Conservation (phyloP, 1,140 invertebrate species). For the Heliconius eleuchia region DNA sequence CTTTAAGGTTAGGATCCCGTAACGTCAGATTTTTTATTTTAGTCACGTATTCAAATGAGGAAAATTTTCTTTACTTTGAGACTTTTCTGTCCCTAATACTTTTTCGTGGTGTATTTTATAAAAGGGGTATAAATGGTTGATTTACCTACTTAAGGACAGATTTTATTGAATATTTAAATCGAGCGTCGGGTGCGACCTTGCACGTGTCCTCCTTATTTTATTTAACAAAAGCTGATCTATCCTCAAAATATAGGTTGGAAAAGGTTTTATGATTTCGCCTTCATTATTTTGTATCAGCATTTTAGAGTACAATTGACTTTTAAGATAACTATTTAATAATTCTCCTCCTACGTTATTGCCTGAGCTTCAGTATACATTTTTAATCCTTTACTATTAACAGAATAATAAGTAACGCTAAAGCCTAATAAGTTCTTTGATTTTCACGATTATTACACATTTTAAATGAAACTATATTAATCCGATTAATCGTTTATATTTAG, state of each 20-base stretch:
- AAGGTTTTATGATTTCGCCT: not conserved
- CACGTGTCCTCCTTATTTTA: slow-evolving; percentile 8
- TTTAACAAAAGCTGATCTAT: not conserved
- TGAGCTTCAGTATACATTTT: too few relatives aligned
- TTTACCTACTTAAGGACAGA: slow-evolving; percentile 26
- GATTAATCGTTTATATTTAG: too few relatives aligned
- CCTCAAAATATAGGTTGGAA: not conserved
- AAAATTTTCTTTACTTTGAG: slow-evolving; percentile 40
- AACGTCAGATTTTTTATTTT: slow-evolving; percentile 30
- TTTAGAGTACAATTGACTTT: not conserved
- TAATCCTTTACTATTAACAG: too few relatives aligned
- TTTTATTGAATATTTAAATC: slow-evolving; percentile 28
- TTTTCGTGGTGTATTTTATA: slow-evolving; percentile 37
- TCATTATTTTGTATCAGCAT: too few relatives aligned
- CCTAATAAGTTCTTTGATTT: too few relatives aligned
- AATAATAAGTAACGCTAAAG: too few relatives aligned
- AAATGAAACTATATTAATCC: too few relatives aligned
- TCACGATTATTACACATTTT: too few relatives aligned
- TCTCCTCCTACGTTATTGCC: too few relatives aligned
- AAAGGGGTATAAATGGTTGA: slow-evolving; percentile 38
- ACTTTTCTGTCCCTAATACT: slow-evolving; percentile 30
- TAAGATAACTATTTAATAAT: not conserved
- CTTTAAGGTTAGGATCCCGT: slow-evolving; percentile 18
- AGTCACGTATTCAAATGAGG: slow-evolving; percentile 44
- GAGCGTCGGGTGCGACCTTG: not conserved